Evolutionary conservation across 2,797 vertebrate species (phyloP), one percentile per base, ranked within the genome.

Genomic region (Gallirallus australis): DNA sequence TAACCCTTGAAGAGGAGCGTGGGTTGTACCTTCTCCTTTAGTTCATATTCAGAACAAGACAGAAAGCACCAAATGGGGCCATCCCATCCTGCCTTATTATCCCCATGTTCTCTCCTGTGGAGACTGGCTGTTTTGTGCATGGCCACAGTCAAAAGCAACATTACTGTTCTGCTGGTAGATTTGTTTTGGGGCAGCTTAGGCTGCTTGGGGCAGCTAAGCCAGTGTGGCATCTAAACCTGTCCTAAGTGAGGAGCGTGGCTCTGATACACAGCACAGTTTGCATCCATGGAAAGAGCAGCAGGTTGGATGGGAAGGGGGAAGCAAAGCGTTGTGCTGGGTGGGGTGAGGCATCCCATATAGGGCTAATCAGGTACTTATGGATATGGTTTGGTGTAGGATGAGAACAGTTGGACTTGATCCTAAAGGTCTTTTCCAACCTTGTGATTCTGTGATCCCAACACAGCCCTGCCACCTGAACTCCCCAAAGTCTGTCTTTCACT

Each of bases 221-320:
- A 15, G 64, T 17, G 31, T 48, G 48, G 47, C 40, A 53, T 13
- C 63, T 60, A 8, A 30, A 48, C 25, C 25, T 63, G 69, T 37
- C 28, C 25, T 4, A 23, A 45, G 52, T 16, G 31, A 20, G 7
- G 15, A 48, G 33, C 10, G 0, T 12, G 69, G 73, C 85, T 40
- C 14, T 60, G 61, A 11, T 6, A 9, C 0, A 0, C 25, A 40
- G 59, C 2, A 1, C 10, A 10, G 39, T 13, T 77, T 65, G 5
- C 27, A 1, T 39, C 72, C 9, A 21, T 3, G 27, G 47, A 35
- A 21, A 56, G 39, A 63, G 64, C 60, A 20, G 63, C 20, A 15
- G 40, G 47, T 7, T 31, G 68, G 57, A 6, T 54, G 50, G 42
- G 59, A 21, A 31, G 45, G 0, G 9, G 0, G 9, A 65, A 50